Evolutionary conservation across 1,140 invertebrate species (phyloP).

Genomic region (Drosophila nikananu): DNA sequence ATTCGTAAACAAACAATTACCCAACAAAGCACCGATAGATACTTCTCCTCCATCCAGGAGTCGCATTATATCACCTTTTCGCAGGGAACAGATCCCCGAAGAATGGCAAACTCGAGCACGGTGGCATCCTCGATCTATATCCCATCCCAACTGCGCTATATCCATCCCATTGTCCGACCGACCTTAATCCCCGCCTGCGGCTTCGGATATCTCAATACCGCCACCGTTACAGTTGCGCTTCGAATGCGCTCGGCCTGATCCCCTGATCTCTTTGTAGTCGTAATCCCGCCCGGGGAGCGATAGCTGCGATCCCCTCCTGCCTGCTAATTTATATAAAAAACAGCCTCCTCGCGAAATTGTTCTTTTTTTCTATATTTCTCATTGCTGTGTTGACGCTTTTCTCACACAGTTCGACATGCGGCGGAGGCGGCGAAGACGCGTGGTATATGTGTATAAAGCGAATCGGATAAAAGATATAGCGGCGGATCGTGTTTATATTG

Average conservation of each 20-base stretch:
- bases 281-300: constrained; percentile 23
- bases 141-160: constrained; percentile 10
- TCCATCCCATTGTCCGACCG: constrained; percentile 53
- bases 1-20: constrained; percentile 81
- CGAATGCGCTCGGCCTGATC: constrained; percentile 63
- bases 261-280: constrained; percentile 53
- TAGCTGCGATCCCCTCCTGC: constrained; percentile 1
- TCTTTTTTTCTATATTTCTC: constrained; percentile 12
- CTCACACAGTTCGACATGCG: constrained; percentile 45
- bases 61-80: constrained; percentile 68
- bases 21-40: constrained; percentile 63
- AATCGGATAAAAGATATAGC: constrained; percentile 75
- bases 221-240: constrained; percentile 70
- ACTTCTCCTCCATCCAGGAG: constrained; percentile 25
- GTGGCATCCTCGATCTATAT: constrained; percentile 61
- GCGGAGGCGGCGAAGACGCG: constrained; percentile 46
- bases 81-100: constrained; percentile 28
- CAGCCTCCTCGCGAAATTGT: constrained; percentile 45
- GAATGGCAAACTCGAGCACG: constrained; percentile 71
- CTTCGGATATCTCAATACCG: constrained; percentile 68
- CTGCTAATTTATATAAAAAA: constrained; percentile 79
- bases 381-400: constrained; percentile 76
- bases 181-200: constrained; percentile 74
- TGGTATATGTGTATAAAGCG: constrained; percentile 55
- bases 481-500: constrained; percentile 69